Evolutionary conservation across 2,797 vertebrate genomes (phyloP).

Genomic region (Centroberyx gerrardi): DNA sequence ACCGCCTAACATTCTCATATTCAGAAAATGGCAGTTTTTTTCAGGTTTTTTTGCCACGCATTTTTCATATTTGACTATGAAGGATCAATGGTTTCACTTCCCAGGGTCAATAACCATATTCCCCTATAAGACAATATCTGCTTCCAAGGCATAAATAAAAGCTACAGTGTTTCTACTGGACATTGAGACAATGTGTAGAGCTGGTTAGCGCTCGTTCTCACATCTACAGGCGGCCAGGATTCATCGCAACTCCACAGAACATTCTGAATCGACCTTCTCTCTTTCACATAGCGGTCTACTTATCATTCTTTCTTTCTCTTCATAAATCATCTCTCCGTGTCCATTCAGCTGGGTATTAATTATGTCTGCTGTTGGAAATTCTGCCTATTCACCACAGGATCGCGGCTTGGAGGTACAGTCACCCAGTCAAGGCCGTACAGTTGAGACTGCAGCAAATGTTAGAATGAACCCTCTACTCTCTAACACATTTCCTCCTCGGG

Average conservation of each 20-base stretch:
- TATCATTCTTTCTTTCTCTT: constrained; percentile 20
- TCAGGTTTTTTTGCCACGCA: background rate
- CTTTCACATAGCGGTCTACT: constrained; percentile 13
- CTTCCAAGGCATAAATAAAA: constrained; percentile 13
- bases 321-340: constrained; percentile 42
- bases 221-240: constrained; percentile 27
- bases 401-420: constrained; percentile 44
- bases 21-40: background rate
- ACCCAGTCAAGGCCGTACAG: constrained; percentile 59
- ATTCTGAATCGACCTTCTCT: constrained; percentile 18
- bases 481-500: constrained; percentile 33
- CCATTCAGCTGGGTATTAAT: constrained; percentile 73
- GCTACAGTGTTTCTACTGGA: background rate
- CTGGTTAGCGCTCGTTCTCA: constrained; percentile 16
- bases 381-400: constrained; percentile 56
- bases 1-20: no score
- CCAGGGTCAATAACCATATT: constrained; percentile 32
- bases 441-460: constrained; percentile 51
- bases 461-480: constrained; percentile 41
- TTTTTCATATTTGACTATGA: constrained; percentile 2
- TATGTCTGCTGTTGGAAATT: constrained; percentile 69
- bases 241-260: constrained; percentile 42
- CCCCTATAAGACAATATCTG: background rate
- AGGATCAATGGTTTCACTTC: constrained; percentile 12
- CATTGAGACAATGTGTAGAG: background rate